Percentiles rank a stretch among this genome's conserved stretches.
These are phyloP conservation scores for Venturia canescens DNA, from an alignment of 1,140 invertebrate species.

Conservation along the genomic window DNA sequence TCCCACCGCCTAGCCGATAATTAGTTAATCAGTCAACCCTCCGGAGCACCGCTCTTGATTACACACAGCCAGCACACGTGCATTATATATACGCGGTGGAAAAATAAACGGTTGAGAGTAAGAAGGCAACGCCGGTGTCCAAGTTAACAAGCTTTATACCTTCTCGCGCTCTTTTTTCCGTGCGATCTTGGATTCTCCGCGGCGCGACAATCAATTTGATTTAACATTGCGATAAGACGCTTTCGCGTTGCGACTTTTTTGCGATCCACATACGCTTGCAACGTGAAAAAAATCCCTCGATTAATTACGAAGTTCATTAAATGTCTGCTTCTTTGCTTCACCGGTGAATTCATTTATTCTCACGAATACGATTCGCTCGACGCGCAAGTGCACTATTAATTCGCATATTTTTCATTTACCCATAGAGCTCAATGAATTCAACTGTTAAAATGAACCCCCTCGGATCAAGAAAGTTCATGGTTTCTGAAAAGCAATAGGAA, in stretches of 20 bases:
- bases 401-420: too few relatives aligned
- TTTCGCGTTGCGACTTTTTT: background rate
- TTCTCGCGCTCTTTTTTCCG: constrained; percentile 48
- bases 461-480: too few relatives aligned
- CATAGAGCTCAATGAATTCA: too few relatives aligned
- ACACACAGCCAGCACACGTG: background rate
- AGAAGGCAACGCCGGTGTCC: constrained; percentile 41
- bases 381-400: too few relatives aligned
- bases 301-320: constrained; percentile 37
- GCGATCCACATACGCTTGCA: too few relatives aligned
- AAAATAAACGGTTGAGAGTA: background rate
- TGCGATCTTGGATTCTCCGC: constrained; percentile 59
- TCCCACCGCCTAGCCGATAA: constrained; percentile 56
- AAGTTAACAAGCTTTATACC: constrained; percentile 59
- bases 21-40: constrained; percentile 65
- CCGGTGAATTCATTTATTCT: background rate
- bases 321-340: constrained; percentile 16
- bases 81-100: constrained; percentile 56
- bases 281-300: background rate
- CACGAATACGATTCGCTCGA: background rate
- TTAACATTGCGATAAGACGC: constrained; percentile 62
- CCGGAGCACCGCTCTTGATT: constrained; percentile 26
- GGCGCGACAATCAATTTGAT: constrained; percentile 67
- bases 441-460: too few relatives aligned
- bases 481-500: too few relatives aligned